Base-by-base conservation (phyloP, 2,113 vertebrate genomes). In the Phrynocephalus versicolor region DNA sequence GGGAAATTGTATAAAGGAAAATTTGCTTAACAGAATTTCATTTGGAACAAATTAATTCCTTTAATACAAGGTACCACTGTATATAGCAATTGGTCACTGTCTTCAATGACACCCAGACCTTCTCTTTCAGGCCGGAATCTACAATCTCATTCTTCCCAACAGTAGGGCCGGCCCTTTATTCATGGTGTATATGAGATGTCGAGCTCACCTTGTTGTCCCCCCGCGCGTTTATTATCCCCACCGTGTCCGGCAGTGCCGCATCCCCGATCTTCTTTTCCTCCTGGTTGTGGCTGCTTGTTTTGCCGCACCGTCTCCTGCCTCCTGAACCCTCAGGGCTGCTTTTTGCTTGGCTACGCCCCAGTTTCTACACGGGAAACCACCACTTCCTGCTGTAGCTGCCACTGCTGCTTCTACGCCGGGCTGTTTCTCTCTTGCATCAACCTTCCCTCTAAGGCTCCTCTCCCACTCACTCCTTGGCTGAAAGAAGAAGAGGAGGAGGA, bases 321-420 rank as follows among this genome's bases (percentile, higher is more conserved):
- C 75, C 45, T 77, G n/a, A n/a, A n/a, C 45, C 45, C 73, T 84
- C 8, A 2, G n/a, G n/a, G 27, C 16, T 69, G 45, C 72, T 83
- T 83, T 37, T 41, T 76, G 71, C n/a, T 72, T 6, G 58, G 41
- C 45, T 72, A 85, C 77, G 76, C 84, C 77, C 39, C 57, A 3
- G 35, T 85, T 85, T 85, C 84, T 80, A 85, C 77, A 85, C 84
- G 84, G 84, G 84, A 85, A 85, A 45, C 84, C 77, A 65, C 84
- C 14, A 35, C 84, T 80, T 85, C 84, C 84, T 85, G 75, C 70
- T 73, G 16, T 57, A 12, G 84, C 67, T 30, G 64, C 25, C 57
- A 39, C 60, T 1, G 62, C 79, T 41, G 62, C 25, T 39, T 3
- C 6, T 8, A 8, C 1, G 27, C 64, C 33, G 15, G 6, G 23